Base-by-base conservation (phyloP, 2,797 vertebrate species). In the Xenentodon cancila region DNA sequence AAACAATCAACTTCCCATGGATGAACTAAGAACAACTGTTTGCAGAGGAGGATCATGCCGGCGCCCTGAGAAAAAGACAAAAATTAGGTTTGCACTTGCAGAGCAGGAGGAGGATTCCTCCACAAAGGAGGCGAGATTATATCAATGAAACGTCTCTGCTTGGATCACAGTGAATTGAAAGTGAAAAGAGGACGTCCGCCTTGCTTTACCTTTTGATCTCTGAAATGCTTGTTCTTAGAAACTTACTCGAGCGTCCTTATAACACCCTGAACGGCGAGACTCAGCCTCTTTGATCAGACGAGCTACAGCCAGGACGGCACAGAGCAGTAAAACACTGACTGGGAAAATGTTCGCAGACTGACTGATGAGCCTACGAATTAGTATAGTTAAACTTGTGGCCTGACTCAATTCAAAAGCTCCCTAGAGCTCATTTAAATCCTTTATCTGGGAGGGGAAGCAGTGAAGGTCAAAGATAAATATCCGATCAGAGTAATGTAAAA, bases 121-220 rank as follows among this genome's bases (percentile, higher is more conserved):
- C 68, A 59, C 7, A 0, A 19, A 64, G 59, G 64, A 51, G 65
- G 18, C 1, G 20, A 81, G 75, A 86, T 80, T 21, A 18, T 30
- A 84, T 86, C 73, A 75, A 48, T 75, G 60, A 59, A 71, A 42
- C 60, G 68, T 46, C 53, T 52, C 59, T 3, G 54, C 73, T 85
- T 68, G 67, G 75, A 86, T 88, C 80, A 58, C 77, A 79, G 65
- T 58, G 42, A 43, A 75, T 30, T 63, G 71, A 64, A 78, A 73
- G 80, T 68, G 82, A 88, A 80, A 56, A 68, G 69, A 65, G 53
- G 60, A 68, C 13, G 64, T 71, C 66, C 45, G 12, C 69, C 34
- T 32, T 42, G 58, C 49, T 70, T 71, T 56, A 69, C 12, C 64
- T 57, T 82, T 77, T 80, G 81, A 87, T 72, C 83, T 86, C 54